Evolutionary conservation across 2,797 vertebrate species (phyloP), one percentile per base, ranked within the genome.

Genomic region (Xenopus petersii): DNA sequence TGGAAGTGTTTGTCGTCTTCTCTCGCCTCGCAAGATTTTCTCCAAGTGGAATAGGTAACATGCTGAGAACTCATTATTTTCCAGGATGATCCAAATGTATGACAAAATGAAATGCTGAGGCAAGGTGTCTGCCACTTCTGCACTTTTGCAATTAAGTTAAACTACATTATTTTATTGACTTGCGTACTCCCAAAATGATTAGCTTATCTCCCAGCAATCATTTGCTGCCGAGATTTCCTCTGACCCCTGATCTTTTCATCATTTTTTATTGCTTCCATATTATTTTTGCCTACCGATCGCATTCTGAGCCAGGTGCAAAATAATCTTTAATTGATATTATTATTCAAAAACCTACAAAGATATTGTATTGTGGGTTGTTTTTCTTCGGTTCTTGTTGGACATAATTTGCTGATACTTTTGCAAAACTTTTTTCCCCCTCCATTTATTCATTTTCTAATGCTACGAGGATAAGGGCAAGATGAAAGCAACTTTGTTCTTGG

Each of bases 41-140:
- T 70, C 55, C 7, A 30, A 54, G 71, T 58, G 68, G 30, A 69
- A 78, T 51, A 49, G 71, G 65, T 65, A 64, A 69, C 75, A 73
- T 64, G 76, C 76, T 79, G 76, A 65, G 76, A 74, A 33, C 76
- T 79, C 66, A 79, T 79, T 79, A 79, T 70, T 73, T 79, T 74
- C 66, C 59, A 70, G 59, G 61, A 70, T 78, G 65, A 78, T 74
- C 71, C 65, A 70, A 74, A 70, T 61, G 46, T 70, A 79, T 66
- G 71, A 74, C 67, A 74, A 59, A 66, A 71, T 61, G 51, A 65
- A 73, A 64, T 61, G 71, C 71, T 73, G 71, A 65, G 33, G 66
- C 62, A 64, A 74, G 62, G 61, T 70, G 76, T 79, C 76, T 70
- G 67, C 76, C 76, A 70, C 66, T 74, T 74, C 76, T 49, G 60